Evolutionary conservation across 2,797 vertebrate genomes (phyloP), one percentile per base, ranked within the genome.

Genomic region (Apogon hyalosoma): DNA sequence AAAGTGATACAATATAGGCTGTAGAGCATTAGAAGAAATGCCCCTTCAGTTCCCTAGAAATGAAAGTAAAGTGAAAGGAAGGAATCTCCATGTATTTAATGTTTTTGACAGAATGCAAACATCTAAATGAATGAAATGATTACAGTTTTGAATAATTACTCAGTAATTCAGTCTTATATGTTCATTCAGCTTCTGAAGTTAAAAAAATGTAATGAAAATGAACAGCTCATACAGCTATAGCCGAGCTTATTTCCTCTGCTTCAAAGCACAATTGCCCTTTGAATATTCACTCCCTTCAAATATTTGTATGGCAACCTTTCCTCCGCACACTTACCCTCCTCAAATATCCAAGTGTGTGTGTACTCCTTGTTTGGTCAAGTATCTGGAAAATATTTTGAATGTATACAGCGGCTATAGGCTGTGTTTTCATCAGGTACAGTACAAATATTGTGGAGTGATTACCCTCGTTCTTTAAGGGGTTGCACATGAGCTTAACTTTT

Each of bases 321-420:
- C 78, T 65, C 76, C 21, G 46, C 74, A 61, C 60, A 58, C 78
- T 71, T 57, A 41, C 40, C 63, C 69, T 87, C 85, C 81, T 79
- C 75, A 88, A 90, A 89, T 60, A 87, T 21, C 62, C 51, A 2
- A 7, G 45, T 48, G 43, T 79, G 38, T 87, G 77, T 89, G 87
- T 16, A 8, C 61, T 74, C 74, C 87, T 83, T 85, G 79, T 90
- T 87, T 78, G 59, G 62, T 70, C 76, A 24, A 75, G 85, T 67
- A 69, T 67, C 70, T 76, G 82, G 72, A 86, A 92, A 90, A 91
- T 93, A 92, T 93, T 92, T 91, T 70, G 67, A 83, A 82, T 83
- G 70, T 83, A 88, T 84, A 86, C 83, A 73, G 61, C 24, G 39
- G 45, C 75, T 69, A 87, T 71, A 84, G 78, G 66, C 57, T 43